Evolutionary conservation across 2,797 vertebrate species (phyloP).

Genomic region (Garrulus glandarius): DNA sequence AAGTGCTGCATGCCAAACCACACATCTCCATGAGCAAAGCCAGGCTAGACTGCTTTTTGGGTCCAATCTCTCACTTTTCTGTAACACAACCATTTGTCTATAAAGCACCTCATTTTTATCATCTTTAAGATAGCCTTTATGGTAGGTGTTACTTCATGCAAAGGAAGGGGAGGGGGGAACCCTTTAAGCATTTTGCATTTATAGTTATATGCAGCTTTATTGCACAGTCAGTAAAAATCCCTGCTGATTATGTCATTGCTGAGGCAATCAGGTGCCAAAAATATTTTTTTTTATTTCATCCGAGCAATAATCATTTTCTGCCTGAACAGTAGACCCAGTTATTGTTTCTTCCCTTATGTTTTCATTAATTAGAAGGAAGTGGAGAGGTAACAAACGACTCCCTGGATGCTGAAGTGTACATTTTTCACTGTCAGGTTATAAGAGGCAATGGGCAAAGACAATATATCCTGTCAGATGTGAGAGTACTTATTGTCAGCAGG

Average conservation of each 20-base stretch:
- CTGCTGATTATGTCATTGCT: constrained; percentile 67
- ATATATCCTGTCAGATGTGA: constrained; percentile 68
- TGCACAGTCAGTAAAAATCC: constrained; percentile 70
- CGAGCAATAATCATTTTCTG: constrained; percentile 56
- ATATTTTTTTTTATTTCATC: constrained; percentile 47
- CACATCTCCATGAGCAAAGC: neutral
- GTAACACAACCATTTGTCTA: neutral
- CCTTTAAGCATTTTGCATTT: constrained; percentile 47
- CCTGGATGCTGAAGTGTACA: constrained; percentile 58
- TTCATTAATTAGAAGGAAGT: constrained; percentile 67
- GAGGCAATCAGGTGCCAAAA: constrained; percentile 56
- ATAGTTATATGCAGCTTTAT: constrained; percentile 33
- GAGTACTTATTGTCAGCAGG: constrained; percentile 68
- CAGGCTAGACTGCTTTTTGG: neutral
- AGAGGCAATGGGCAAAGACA: constrained; percentile 61
- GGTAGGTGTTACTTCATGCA: neutral
- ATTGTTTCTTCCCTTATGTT: constrained; percentile 63
- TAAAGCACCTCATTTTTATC: neutral
- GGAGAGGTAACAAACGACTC: constrained; percentile 53
- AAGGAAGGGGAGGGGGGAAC: neutral
- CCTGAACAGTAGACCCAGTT: constrained; percentile 42
- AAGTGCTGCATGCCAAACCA: neutral
- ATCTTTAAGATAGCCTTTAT: neutral
- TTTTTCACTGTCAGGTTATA: constrained; percentile 70
- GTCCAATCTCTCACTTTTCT: neutral